Conservation (phyloP, 2,888 invertebrate species). For the Miltochrista miniata region DNA sequence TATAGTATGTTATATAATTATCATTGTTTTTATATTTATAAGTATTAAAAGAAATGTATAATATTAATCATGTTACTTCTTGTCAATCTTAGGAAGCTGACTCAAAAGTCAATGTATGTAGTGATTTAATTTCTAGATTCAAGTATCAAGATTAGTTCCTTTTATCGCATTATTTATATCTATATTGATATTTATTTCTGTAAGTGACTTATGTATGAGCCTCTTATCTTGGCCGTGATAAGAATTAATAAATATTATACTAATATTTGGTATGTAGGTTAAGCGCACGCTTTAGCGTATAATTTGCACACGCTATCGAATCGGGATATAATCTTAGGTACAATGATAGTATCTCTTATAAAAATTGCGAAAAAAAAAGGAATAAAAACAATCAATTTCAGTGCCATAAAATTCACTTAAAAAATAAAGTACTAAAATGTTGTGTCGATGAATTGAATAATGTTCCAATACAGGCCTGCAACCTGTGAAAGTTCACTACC, state of each 20-base stretch:
- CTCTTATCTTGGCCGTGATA: neutral
- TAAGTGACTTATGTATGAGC: neutral
- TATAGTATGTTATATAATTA: neutral
- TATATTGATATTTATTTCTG: neutral
- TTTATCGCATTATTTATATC: neutral
- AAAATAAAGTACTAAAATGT: too few species aligned
- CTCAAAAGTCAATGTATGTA: neutral
- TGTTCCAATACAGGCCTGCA: too few species aligned
- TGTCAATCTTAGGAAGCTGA: neutral
- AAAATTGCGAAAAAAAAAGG: too few species aligned
- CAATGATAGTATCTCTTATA: too few species aligned
- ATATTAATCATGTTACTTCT: constrained; percentile 1
- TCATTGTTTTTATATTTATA: neutral
- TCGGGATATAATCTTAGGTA: too few species aligned
- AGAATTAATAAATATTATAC: neutral
- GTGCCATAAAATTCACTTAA: too few species aligned
- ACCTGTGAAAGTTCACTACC: too few species aligned
- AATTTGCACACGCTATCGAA: neutral
- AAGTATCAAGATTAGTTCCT: neutral
- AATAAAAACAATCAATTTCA: too few species aligned
- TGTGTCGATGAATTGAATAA: too few species aligned
- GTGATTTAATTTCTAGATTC: too few species aligned
- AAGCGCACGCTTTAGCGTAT: neutral
- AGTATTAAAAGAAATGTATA: neutral
- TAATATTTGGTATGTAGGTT: neutral